phyloP scores from a whole-genome alignment of 1,140 invertebrate genomes.

The Berghia stephanieae region DNA sequence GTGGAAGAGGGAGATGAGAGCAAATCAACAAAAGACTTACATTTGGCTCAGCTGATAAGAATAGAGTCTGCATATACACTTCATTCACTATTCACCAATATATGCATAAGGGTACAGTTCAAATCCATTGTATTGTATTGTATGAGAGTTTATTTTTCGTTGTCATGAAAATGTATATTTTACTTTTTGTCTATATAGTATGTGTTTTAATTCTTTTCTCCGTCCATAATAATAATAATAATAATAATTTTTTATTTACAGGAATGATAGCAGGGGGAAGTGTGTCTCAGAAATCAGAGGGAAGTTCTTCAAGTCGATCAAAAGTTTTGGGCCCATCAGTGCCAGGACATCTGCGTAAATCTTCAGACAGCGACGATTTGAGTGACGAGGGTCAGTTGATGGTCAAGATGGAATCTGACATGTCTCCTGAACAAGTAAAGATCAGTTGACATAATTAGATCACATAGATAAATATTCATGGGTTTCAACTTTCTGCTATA shows the following conservation, averaged over 20 bases:
- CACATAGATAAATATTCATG: not conserved
- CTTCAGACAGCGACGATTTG: slow-evolving; percentile 28
- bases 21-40: too few species aligned
- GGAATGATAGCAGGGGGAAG: not conserved
- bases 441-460: not conserved
- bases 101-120: too few species aligned
- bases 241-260: not conserved
- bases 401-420: slow-evolving; percentile 24
- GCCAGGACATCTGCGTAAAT: slow-evolving; percentile 26
- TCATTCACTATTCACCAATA: too few species aligned
- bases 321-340: slow-evolving; percentile 21
- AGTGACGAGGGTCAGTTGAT: slow-evolving; percentile 26
- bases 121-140: too few species aligned
- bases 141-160: too few species aligned
- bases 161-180: not conserved
- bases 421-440: slow-evolving; percentile 6
- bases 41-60: too few species aligned
- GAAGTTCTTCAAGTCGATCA: not conserved
- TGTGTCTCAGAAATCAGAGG: not conserved
- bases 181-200: not conserved
- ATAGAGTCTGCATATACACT: too few species aligned
- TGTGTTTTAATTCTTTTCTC: not conserved
- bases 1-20: too few species aligned
- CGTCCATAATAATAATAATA: too few species aligned
- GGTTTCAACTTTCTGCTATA: not conserved